These are phyloP conservation scores for Aelia acuminata DNA, from an alignment of 2,888 invertebrate genomes.

Conservation along the genomic window DNA sequence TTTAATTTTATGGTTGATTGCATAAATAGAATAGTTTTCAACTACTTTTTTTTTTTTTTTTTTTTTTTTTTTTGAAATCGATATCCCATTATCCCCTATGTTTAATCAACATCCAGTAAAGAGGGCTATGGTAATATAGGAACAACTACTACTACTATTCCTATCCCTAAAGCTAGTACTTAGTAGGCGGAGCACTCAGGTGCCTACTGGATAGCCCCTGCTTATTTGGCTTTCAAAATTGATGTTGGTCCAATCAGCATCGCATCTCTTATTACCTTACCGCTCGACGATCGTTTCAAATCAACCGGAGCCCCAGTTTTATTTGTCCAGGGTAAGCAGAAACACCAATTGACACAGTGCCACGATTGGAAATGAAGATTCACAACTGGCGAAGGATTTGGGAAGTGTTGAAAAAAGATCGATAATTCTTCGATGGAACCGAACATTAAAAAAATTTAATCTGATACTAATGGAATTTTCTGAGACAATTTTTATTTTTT, in stretches of 20 bases:
- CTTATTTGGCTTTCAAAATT: conserved; percentile 36
- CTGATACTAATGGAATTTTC: too few relatives aligned
- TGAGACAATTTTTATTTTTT: too few relatives aligned
- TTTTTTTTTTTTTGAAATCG: too few relatives aligned
- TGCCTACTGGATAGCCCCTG: neutral
- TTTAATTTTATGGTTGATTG: too few relatives aligned
- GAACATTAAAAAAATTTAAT: neutral
- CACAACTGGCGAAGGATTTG: neutral
- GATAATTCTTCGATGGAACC: neutral
- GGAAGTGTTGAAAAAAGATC: neutral
- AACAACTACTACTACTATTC: neutral
- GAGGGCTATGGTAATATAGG: neutral
- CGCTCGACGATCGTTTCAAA: conserved; percentile 23
- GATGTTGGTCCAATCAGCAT: conserved; percentile 18
- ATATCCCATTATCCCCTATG: neutral
- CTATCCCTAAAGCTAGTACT: too few relatives aligned
- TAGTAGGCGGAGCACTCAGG: neutral
- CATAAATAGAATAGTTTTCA: too few relatives aligned
- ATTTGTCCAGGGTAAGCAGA: neutral
- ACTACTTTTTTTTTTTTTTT: too few relatives aligned
- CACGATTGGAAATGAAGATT: neutral
- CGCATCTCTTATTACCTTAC: conserved; percentile 28
- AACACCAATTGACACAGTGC: neutral
- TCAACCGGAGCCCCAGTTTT: neutral
- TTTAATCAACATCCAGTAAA: neutral